Conservation (phyloP, 2,113 vertebrate species). For the Felis catus region DNA sequence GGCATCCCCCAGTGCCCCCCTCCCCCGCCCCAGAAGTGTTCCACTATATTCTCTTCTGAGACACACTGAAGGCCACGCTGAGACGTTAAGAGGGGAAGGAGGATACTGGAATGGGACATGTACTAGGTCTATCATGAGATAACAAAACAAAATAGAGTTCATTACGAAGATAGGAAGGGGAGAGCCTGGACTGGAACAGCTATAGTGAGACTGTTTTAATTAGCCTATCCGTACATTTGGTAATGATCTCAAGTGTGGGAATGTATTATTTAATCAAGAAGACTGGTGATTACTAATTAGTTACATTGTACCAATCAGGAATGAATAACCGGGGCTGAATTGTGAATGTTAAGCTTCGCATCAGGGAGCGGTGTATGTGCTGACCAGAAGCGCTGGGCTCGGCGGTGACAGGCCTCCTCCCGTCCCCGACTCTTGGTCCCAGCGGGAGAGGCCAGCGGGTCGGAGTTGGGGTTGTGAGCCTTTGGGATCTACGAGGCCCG, state of each 20-base stretch:
- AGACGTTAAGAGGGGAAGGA: not conserved
- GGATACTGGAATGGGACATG: not conserved
- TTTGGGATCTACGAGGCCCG: not conserved
- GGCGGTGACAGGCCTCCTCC: not conserved
- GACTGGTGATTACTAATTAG: slow-evolving; percentile 44
- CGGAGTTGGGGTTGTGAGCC: not conserved
- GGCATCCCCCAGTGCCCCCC: not conserved
- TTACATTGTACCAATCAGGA: not conserved
- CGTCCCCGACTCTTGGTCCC: not conserved
- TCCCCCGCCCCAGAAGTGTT: not conserved
- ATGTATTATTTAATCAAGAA: slow-evolving; percentile 61
- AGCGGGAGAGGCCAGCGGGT: not conserved
- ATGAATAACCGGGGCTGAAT: not conserved
- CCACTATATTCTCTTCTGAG: not conserved
- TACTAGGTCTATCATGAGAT: not conserved
- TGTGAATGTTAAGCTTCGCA: not conserved
- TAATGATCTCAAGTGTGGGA: slow-evolving; percentile 17
- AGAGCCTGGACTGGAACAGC: not conserved
- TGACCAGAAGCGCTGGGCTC: not conserved
- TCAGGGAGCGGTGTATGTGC: not conserved
- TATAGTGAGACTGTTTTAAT: not conserved
- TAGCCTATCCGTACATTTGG: not conserved
- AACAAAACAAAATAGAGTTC: not conserved
- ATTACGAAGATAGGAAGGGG: not conserved
- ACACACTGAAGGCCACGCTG: not conserved